Base-by-base conservation (phyloP, 1,140 invertebrate species). In the Scylla paramamosain region DNA sequence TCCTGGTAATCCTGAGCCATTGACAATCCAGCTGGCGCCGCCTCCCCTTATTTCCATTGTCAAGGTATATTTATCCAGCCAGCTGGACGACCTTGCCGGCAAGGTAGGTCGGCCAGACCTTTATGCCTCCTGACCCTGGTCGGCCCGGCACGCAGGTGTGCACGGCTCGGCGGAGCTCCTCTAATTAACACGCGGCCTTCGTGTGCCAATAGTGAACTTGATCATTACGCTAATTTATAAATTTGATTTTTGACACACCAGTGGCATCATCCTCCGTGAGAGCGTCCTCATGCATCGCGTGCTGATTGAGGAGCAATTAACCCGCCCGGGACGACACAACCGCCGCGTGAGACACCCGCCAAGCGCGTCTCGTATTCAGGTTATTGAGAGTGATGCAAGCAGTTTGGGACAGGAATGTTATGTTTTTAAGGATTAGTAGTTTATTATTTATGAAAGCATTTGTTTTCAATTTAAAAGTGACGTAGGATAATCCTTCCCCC, bases 201-300 rank as follows among this genome's bases (percentile, higher is more conserved):
- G 46, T 91, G 46, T 0, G 25, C 8, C 29, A 8, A 20, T 91
- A 91, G 32, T 48, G 46, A 91, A 29, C 45, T 52, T 91, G 52
- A 48, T 91, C 28, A 52, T 52, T 91, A 52, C 89, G 89, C 46
- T 48, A 91, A 91, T 91, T 91, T 29, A 91, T n/a, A 91, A 48
- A 12, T 16, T 52, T 48, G 32, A 46, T 52, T 52, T 91, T 52
- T 91, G 39, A 28, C 89, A 52, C 32, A 52, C 46, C 25, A 59
- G 52, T 59, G 52, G 32, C 3, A n/a, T 77, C 67, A n/a, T 77
- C 20, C 67, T n/a, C 20, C 67, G n/a, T n/a, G 20, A n/a, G n/a
- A 77, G 16, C 6, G 16, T 77, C 20, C n/a, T 77, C 67, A 77
- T 25, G 12, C 20, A 20, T n/a, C 39, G 39, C 39, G 39, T 77